Percentiles rank a stretch among this genome's conserved stretches.
Conservation (phyloP, 2,797 vertebrate species). For the Enteromius afrohamiltoni region DNA sequence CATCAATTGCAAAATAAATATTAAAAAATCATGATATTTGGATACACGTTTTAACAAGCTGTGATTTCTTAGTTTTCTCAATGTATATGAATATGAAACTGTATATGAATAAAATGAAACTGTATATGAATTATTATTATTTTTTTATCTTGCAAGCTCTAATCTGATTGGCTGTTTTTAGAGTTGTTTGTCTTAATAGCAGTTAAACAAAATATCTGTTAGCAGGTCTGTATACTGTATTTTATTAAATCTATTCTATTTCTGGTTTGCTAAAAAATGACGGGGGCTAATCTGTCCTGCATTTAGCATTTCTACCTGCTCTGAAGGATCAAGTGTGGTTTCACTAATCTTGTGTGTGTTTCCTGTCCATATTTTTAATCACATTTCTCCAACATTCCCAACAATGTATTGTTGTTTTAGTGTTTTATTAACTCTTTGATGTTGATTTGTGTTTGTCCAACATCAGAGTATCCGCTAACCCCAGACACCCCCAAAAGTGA, state of each 20-base stretch:
- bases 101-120: no score
- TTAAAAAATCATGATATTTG: background rate
- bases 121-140: no score
- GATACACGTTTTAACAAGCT: background rate
- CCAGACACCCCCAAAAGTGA: constrained; percentile 87
- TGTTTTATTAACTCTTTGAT: constrained; percentile 26
- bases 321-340: background rate
- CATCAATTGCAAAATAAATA: constrained; percentile 23
- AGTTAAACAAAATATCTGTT: background rate
- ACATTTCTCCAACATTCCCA: background rate
- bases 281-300: background rate
- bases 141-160: background rate
- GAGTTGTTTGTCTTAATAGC: background rate
- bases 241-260: background rate
- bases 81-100: no score
- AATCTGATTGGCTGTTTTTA: background rate
- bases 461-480: constrained; percentile 82
- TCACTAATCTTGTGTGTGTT: background rate
- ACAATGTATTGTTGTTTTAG: constrained; percentile 5
- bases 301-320: background rate
- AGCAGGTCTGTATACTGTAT: background rate
- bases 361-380: background rate
- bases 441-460: constrained; percentile 40
- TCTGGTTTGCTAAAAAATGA: background rate
- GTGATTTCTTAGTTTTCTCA: background rate